These are phyloP conservation scores for Heterotis niloticus DNA, from an alignment of 2,113 vertebrate genomes.

Conservation along the genomic window DNA sequence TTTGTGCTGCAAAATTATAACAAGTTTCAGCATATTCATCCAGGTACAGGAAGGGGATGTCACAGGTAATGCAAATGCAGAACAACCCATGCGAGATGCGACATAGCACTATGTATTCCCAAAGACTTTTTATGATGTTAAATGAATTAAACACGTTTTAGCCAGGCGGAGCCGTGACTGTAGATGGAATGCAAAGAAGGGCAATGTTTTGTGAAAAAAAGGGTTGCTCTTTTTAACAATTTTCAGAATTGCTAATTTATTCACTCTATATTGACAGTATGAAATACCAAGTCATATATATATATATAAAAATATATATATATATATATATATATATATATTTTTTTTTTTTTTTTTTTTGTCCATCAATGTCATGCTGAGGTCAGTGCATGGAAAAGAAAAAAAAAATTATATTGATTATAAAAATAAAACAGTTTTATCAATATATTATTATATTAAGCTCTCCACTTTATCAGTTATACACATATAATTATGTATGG, in stretches of 20 bases:
- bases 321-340: too few relatives aligned
- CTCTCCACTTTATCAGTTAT: too few relatives aligned
- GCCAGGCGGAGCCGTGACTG: neutral
- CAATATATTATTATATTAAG: too few relatives aligned
- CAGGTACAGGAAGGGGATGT: neutral
- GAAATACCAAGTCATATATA: neutral
- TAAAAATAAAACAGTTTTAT: too few relatives aligned
- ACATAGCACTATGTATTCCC: neutral
- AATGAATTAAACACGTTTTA: neutral
- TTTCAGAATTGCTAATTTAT: slow-evolving; percentile 39
- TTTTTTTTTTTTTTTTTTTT: too few relatives aligned
- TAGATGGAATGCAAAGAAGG: slow-evolving; percentile 29
- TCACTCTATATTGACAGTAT: neutral
- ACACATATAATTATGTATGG: too few relatives aligned
- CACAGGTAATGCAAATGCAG: slow-evolving; percentile 13
- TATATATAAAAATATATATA: too few relatives aligned
- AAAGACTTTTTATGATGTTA: slow-evolving; percentile 5
- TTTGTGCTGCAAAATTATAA: slow-evolving; percentile 4
- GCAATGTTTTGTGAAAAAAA: slow-evolving; percentile 30
- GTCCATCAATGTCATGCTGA: too few relatives aligned
- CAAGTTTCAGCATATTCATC: neutral
- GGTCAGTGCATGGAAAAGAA: too few relatives aligned
- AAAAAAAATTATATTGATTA: too few relatives aligned
- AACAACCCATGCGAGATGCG: slow-evolving; percentile 2
- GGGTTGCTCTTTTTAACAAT: slow-evolving; percentile 25